Evolutionary conservation across 2,888 invertebrate species (phyloP).

Genomic region (Cancer borealis): DNA sequence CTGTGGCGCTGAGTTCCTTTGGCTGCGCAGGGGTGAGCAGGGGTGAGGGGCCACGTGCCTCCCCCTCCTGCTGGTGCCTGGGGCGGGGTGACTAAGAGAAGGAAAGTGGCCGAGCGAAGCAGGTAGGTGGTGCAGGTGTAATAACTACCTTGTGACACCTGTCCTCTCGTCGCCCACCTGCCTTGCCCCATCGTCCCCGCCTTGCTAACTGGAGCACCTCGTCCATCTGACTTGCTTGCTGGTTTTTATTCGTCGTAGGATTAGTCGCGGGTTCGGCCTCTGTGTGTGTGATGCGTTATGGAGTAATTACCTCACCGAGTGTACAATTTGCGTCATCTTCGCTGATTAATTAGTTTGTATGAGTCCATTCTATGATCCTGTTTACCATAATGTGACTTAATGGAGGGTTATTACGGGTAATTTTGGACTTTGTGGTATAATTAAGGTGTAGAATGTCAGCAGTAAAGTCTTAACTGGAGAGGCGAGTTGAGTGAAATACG

Average conservation of each 20-base stretch:
- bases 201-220: background rate
- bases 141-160: background rate
- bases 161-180: background rate
- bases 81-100: background rate
- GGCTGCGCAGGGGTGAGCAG: background rate
- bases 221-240: background rate
- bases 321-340: background rate
- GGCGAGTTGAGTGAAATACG: background rate
- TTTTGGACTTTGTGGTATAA: background rate
- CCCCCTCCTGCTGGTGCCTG: background rate
- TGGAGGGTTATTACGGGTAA: background rate
- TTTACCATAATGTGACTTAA: background rate
- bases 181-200: background rate
- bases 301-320: background rate
- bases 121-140: background rate
- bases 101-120: background rate
- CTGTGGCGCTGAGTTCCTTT: background rate
- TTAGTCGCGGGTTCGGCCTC: background rate
- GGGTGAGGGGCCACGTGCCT: background rate
- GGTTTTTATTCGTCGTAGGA: background rate
- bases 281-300: background rate
- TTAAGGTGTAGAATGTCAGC: conserved; percentile 15
- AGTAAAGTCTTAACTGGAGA: background rate
- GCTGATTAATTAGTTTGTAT: background rate
- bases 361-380: background rate